Conservation (phyloP, 64 coral and sea anemone species). For the Porites australiensis region DNA sequence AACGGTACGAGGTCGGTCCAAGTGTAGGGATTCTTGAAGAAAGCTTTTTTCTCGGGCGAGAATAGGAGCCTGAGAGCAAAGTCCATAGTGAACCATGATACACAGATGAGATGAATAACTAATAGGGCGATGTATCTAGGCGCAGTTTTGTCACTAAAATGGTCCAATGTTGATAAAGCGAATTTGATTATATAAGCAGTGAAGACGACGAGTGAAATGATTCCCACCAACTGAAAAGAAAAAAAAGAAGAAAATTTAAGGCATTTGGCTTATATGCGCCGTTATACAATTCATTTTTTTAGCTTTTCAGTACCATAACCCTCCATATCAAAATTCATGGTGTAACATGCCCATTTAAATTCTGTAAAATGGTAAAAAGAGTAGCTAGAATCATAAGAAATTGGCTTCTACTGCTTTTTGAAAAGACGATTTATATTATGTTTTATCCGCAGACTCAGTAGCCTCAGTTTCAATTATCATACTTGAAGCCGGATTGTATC, state of each 20-base stretch:
- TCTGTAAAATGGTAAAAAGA: no score
- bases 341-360: no score
- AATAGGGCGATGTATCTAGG: constrained; percentile 50
- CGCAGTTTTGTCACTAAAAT: constrained; percentile 72
- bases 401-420: no score
- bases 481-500: no score
- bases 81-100: constrained; percentile 93
- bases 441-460: no score
- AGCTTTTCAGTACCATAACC: no score
- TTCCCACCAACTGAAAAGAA: constrained; percentile 62
- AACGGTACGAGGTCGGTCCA: constrained; percentile 93
- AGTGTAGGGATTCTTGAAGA: constrained; percentile 78
- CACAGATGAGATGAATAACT: constrained; percentile 76
- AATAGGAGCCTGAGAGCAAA: constrained; percentile 83
- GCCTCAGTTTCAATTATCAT: no score
- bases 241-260: not conserved
- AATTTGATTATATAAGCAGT: constrained; percentile 93
- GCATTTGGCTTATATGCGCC: not conserved
- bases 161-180: constrained; percentile 82
- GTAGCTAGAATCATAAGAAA: no score
- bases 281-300: not conserved
- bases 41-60: constrained; percentile 71
- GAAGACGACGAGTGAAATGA: constrained; percentile 79
- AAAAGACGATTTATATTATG: no score
- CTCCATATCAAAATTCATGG: no score